Percentiles rank a stretch among this genome's conserved stretches.
Evolutionary conservation across 1,140 invertebrate species (phyloP).

Genomic region (Orius laevigatus): DNA sequence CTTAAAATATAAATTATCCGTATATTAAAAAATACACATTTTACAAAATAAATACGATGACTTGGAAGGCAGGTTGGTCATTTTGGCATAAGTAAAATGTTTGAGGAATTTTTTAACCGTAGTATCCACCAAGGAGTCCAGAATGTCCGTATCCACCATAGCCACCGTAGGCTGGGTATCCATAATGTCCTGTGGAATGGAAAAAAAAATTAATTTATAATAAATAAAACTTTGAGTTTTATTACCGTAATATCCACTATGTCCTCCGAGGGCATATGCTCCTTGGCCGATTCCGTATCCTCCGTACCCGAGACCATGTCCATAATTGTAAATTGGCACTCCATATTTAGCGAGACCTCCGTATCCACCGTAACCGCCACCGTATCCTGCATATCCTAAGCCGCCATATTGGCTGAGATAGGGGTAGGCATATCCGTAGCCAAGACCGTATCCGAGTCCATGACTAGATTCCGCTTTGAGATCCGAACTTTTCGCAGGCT

Average conservation of each 20-base stretch:
- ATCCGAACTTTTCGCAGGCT: neutral
- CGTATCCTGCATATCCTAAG: constrained; percentile 16
- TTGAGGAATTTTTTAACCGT: too few species aligned
- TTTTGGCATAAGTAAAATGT: too few species aligned
- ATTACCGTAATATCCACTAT: neutral
- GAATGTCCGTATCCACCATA: neutral
- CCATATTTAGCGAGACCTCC: constrained; percentile 5
- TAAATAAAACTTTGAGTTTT: neutral
- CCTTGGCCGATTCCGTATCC: constrained; percentile 25
- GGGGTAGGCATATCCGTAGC: constrained; percentile 4
- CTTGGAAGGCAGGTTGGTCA: too few species aligned
- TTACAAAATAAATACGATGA: too few species aligned
- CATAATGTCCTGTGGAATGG: neutral
- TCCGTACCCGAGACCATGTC: constrained; percentile 25
- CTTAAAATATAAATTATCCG: too few species aligned
- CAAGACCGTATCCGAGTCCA: neutral
- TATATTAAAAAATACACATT: too few species aligned
- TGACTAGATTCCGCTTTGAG: too few species aligned
- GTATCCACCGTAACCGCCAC: constrained; percentile 21
- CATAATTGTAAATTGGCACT: constrained; percentile 20
- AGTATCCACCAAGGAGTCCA: too few species aligned
- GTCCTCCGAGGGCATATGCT: neutral
- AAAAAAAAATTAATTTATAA: neutral
- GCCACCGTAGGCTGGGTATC: neutral
- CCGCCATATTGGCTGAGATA: constrained; percentile 3